Base-by-base conservation (phyloP, 2,888 invertebrate genomes). In the Sphaeridia pumilis region DNA sequence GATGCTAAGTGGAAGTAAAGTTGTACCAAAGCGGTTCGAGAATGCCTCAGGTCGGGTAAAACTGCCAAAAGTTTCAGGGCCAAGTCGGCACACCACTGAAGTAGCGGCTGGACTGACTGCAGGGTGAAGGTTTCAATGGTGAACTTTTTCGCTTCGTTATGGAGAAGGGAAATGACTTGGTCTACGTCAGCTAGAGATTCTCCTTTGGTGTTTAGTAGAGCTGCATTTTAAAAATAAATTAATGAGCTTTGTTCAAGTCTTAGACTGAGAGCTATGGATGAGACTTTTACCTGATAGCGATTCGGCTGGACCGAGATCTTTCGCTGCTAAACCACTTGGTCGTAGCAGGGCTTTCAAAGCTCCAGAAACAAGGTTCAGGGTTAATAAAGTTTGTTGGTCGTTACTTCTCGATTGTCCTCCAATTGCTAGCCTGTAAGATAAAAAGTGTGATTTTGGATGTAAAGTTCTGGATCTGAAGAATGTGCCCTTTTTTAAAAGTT, bases 51-150 rank as follows among this genome's bases (percentile, higher is more conserved):
- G 65, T 83, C 81, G 0, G 87, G 86, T 25, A 87, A 72, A 52
- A 84, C 79, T 4, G 86, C 80, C 28, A 93, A 74, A 55, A 90
- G 76, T 63, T 88, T 88, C 2, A 90, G 74, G 0, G 88, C 84
- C 58, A 89, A 77, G 74, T 93, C 90, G 0, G 86, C 82, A 20
- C 89, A 83, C 79, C 93, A 88, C 71, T 93, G 93, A 54, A 93
- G 83, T 4, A 88, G 74, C 61, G 89, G 86, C 55, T 93, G 87
- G n/a, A 93, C 73, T 46, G 88, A 85, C 69, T 86, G 86, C 44
- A 93, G 72, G 5, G 85, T 83, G 25, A 78, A 79, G 1, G 85
- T 81, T 67, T 92, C 93, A 0, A 87, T 82, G 0, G 85, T 79
- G 60, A 86, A 85, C 67, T 92, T 86, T 69, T 89, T 90, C 0